Conservation (phyloP, 2,113 vertebrate genomes). For the Sarotherodon lohbergeri region DNA sequence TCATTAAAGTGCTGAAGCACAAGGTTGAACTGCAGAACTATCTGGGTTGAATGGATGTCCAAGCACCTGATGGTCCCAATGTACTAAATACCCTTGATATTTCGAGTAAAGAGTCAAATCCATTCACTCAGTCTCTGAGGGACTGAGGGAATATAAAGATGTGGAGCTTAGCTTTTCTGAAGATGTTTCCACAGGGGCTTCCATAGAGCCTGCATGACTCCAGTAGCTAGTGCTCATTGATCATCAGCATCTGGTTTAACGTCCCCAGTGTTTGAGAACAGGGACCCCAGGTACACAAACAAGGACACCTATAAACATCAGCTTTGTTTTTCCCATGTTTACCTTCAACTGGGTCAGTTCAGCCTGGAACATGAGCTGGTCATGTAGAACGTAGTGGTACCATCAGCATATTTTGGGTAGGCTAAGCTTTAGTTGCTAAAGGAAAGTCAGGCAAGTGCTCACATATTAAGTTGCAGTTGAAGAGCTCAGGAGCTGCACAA, state of each 20-base stretch:
- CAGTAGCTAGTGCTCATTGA: not conserved
- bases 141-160: not conserved
- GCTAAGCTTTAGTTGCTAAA: not conserved
- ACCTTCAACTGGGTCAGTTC: not conserved
- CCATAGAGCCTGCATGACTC: not conserved
- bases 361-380: not conserved
- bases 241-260: not conserved
- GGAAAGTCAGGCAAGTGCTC: not conserved
- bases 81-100: not conserved
- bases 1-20: not conserved
- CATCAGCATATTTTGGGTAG: not conserved
- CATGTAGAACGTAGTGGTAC: not conserved
- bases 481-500: not conserved
- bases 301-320: not conserved
- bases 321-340: not conserved
- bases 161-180: not conserved
- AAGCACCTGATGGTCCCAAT: not conserved
- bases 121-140: not conserved
- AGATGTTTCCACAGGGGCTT: not conserved
- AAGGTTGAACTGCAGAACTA: not conserved
- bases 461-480: not conserved
- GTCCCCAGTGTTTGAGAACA: not conserved
- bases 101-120: not conserved
- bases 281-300: not conserved
- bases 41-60: not conserved